These are phyloP conservation scores for Geothlypis trichas DNA, from an alignment of 2,113 vertebrate species.

Conservation along the genomic window DNA sequence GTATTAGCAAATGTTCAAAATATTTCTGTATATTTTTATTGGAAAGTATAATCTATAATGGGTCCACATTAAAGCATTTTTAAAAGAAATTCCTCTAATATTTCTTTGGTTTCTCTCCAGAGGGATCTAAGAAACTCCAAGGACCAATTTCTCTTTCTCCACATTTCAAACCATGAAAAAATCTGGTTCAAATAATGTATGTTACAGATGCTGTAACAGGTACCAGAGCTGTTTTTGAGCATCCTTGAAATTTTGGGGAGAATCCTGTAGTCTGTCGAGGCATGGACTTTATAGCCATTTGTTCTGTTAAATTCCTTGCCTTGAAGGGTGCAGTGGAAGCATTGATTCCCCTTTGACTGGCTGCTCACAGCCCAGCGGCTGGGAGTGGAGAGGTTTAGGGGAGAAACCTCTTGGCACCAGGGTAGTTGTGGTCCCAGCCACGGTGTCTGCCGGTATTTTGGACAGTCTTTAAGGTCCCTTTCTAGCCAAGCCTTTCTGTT, in stretches of 20 bases:
- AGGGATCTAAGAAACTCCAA: neutral
- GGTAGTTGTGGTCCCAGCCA: neutral
- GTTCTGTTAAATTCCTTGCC: neutral
- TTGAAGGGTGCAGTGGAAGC: neutral
- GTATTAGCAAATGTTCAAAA: neutral
- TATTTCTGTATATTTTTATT: neutral
- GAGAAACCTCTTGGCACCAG: neutral
- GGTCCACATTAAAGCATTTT: neutral
- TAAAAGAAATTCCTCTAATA: neutral
- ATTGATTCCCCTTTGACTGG: neutral
- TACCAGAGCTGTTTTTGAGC: neutral
- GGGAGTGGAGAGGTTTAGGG: neutral
- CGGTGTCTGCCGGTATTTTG: neutral
- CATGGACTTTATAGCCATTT: neutral
- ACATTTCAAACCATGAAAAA: neutral
- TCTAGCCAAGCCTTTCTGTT: neutral
- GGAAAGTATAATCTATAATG: neutral
- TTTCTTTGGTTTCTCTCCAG: neutral
- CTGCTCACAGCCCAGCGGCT: neutral
- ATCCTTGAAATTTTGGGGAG: neutral
- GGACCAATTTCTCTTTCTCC: neutral
- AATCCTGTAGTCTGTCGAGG: neutral
- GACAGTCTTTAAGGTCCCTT: neutral
- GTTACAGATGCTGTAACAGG: neutral
- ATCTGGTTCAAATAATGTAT: neutral